phyloP scores from a whole-genome alignment of 2,797 vertebrate genomes.

The Falco naumanni region DNA sequence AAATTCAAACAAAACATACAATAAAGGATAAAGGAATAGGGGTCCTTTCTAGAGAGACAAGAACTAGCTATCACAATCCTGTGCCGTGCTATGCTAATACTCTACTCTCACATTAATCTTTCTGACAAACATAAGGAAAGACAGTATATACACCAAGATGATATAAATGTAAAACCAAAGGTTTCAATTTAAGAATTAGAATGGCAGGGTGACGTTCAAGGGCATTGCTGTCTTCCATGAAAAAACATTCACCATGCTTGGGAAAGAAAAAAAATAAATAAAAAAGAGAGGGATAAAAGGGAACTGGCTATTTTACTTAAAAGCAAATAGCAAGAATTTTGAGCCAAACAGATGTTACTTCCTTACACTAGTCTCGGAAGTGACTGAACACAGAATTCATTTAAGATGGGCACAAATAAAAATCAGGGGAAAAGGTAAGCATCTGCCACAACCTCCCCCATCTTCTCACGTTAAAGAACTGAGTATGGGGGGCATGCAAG shows the following conservation, averaged over 20 bases:
- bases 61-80: not conserved
- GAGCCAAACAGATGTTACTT: not conserved
- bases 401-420: not conserved
- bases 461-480: not conserved
- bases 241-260: not conserved
- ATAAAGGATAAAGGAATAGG: not conserved
- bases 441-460: not conserved
- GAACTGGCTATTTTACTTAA: not conserved
- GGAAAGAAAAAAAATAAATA: not conserved
- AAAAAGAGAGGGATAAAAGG: not conserved
- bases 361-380: not conserved
- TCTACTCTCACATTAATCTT: conserved; percentile 1
- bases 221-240: not conserved
- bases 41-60: not conserved
- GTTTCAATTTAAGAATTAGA: not conserved
- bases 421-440: not conserved
- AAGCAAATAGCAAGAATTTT: not conserved
- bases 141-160: not conserved
- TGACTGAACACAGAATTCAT: not conserved
- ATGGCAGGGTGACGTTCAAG: not conserved
- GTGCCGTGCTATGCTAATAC: not conserved
- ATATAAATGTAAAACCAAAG: not conserved
- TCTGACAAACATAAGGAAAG: conserved; percentile 4
- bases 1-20: not conserved
- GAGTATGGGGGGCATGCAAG: not conserved